These are phyloP conservation scores for Drosophila mercatorum DNA, from an alignment of 2,888 invertebrate species.

Conservation along the genomic window DNA sequence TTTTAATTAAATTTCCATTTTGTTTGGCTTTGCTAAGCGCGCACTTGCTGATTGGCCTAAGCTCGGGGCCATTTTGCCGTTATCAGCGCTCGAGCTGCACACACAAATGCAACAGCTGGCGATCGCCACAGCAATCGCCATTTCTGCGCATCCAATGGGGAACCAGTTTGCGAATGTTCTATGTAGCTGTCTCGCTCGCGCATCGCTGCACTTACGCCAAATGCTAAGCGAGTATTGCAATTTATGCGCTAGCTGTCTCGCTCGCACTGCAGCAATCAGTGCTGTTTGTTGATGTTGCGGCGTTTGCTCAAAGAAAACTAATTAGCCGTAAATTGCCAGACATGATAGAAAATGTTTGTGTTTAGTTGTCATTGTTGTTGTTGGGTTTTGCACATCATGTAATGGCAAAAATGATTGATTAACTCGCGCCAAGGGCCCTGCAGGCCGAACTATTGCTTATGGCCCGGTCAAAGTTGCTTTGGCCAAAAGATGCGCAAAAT, in stretches of 20 bases:
- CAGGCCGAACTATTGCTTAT: slow-evolving; percentile 27
- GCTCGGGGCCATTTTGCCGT: slow-evolving; percentile 8
- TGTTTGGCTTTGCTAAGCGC: background rate
- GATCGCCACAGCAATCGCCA: slow-evolving; percentile 57
- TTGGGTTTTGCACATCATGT: slow-evolving; percentile 55
- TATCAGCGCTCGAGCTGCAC: slow-evolving; percentile 6
- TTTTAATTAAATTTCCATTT: background rate
- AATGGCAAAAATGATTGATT: slow-evolving; percentile 77
- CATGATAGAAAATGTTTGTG: slow-evolving; percentile 51
- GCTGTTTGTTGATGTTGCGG: slow-evolving; percentile 29
- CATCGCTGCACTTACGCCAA: slow-evolving; percentile 33
- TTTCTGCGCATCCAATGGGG: slow-evolving; percentile 70
- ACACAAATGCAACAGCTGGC: slow-evolving; percentile 9
- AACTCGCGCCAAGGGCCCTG: slow-evolving; percentile 37
- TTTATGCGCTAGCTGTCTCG: slow-evolving; percentile 5
- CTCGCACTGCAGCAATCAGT: slow-evolving; percentile 19
- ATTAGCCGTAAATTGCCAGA: slow-evolving; percentile 69
- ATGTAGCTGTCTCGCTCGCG: slow-evolving; percentile 24
- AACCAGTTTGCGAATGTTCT: slow-evolving; percentile 29
- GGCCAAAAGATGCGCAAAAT: slow-evolving; percentile 59
- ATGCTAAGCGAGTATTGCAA: slow-evolving; percentile 6
- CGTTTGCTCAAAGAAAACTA: slow-evolving; percentile 63
- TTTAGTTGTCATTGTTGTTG: slow-evolving; percentile 9
- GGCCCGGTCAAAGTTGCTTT: slow-evolving; percentile 23
- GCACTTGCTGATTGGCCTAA: slow-evolving; percentile 8